Evolutionary conservation across 2,888 invertebrate species (phyloP).

Genomic region (Erynnis tages): DNA sequence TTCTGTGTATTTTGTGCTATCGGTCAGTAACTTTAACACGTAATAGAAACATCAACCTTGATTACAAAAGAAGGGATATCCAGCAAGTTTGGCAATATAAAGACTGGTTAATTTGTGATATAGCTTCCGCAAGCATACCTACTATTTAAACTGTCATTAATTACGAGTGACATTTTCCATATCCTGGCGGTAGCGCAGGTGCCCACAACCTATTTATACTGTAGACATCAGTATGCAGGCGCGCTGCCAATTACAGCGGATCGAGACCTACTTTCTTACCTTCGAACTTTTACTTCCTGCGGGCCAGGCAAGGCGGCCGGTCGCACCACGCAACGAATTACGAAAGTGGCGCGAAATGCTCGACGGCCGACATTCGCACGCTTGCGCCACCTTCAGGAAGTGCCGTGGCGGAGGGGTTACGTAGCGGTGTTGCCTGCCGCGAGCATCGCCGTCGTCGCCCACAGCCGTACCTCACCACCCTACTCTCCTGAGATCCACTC

Average conservation of each 20-base stretch:
- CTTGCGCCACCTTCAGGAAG: slow-evolving; percentile 81
- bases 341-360: slow-evolving; percentile 81
- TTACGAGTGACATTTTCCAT: slow-evolving; percentile 35
- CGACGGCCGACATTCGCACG: slow-evolving; percentile 79
- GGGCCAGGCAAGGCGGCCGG: slow-evolving; percentile 75
- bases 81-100: no score
- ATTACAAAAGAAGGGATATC: no score
- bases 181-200: slow-evolving; percentile 47
- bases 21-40: no score
- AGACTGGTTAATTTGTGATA: no score
- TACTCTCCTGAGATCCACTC: no score
- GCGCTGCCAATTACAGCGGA: slow-evolving; percentile 76
- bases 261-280: slow-evolving; percentile 82
- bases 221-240: slow-evolving; percentile 77
- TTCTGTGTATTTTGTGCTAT: no score
- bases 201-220: slow-evolving; percentile 63
- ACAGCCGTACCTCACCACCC: no score
- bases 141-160: slow-evolving; percentile 9
- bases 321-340: slow-evolving; percentile 79
- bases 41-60: no score
- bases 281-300: slow-evolving; percentile 82
- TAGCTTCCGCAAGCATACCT: no score
- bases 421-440: slow-evolving; percentile 47
- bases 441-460: slow-evolving; percentile 41
- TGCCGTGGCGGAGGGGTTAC: slow-evolving; percentile 75